Evolutionary conservation across 2,888 invertebrate species (phyloP).

Genomic region (Bibio marci): DNA sequence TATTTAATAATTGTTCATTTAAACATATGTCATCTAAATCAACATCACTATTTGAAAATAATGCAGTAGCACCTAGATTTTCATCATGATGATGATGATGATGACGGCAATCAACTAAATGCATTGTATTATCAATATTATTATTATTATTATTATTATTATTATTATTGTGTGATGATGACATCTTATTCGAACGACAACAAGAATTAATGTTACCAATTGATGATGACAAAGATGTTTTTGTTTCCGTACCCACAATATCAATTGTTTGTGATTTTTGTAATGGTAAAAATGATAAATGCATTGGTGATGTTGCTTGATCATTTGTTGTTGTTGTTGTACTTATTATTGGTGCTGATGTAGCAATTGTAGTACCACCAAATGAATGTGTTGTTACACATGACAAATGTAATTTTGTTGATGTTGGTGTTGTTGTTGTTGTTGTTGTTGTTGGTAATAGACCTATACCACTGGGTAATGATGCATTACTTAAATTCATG

Average conservation of each 20-base stretch:
- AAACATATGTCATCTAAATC: constrained; percentile 66
- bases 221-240: neutral
- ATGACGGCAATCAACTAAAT: constrained; percentile 26
- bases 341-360: neutral
- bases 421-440: neutral
- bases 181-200: constrained; percentile 5
- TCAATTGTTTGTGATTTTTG: constrained; percentile 18
- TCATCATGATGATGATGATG: constrained; percentile 23
- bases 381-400: too few relatives aligned
- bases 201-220: too few relatives aligned
- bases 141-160: too few relatives aligned
- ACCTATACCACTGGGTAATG: neutral
- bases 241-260: constrained; percentile 5
- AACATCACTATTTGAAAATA: constrained; percentile 76
- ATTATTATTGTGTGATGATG: constrained; percentile 6
- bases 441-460: neutral
- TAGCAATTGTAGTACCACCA: neutral
- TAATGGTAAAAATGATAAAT: constrained; percentile 4
- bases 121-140: constrained; percentile 3
- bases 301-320: constrained; percentile 13
- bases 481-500: neutral
- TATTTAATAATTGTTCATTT: constrained; percentile 50
- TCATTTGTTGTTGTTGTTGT: constrained; percentile 10
- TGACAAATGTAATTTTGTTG: neutral
- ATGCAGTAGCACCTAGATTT: constrained; percentile 52